A percentile compares a stretch with the other conserved stretches of the same genome.
phyloP scores from a whole-genome alignment of 2,797 vertebrate species.

The Mastacembelus armatus region DNA sequence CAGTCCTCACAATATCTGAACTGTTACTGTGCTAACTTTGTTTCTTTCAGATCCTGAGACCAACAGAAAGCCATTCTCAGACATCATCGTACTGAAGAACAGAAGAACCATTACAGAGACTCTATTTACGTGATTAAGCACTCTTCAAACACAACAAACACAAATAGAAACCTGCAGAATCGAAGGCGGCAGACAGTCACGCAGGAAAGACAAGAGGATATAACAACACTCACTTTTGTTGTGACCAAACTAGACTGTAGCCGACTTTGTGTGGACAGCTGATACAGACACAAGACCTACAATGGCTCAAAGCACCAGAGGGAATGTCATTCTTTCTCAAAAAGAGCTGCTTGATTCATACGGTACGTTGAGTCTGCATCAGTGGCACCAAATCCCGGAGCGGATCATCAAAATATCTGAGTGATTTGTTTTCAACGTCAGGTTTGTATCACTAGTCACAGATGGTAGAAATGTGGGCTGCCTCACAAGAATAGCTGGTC shows the following conservation, averaged over 20 bases:
- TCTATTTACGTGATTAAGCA: constrained; percentile 44
- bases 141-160: constrained; percentile 32
- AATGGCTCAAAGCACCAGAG: constrained; percentile 13
- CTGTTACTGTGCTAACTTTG: neutral
- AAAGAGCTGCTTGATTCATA: constrained; percentile 38
- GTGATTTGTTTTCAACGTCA: constrained; percentile 22
- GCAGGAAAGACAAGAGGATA: constrained; percentile 33
- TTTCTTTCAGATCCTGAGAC: constrained; percentile 86
- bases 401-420: constrained; percentile 42
- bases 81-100: constrained; percentile 83
- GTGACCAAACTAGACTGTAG: constrained; percentile 42
- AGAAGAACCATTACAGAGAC: constrained; percentile 54
- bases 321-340: constrained; percentile 16
- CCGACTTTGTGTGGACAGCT: constrained; percentile 12
- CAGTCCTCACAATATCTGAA: no score
- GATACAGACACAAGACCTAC: constrained; percentile 3
- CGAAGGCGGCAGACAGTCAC: constrained; percentile 18
- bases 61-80: constrained; percentile 88
- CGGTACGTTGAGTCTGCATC: constrained; percentile 33
- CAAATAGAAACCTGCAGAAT: constrained; percentile 17
- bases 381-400: constrained; percentile 39
- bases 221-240: constrained; percentile 27
- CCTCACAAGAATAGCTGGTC: constrained; percentile 25
- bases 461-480: constrained; percentile 19
- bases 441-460: constrained; percentile 43